Evolutionary conservation across 2,113 vertebrate genomes (phyloP).

Genomic region (Chitala chitala): DNA sequence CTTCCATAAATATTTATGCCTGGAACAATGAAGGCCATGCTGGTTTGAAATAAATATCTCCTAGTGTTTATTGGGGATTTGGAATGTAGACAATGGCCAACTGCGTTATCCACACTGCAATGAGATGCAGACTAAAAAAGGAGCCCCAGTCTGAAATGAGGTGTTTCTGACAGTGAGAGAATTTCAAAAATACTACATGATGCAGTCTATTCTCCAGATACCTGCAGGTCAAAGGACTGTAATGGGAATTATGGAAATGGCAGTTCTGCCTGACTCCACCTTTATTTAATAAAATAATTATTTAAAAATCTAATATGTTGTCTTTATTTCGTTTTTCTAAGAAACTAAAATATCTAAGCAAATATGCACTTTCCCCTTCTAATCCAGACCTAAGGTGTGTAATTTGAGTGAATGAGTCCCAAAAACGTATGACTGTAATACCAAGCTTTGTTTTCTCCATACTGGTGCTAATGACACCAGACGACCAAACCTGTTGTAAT

Average conservation of each 20-base stretch:
- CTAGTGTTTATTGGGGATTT: not conserved
- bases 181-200: not conserved
- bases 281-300: too few species aligned
- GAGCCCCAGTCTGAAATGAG: not conserved
- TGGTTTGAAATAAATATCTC: slow-evolving; percentile 15
- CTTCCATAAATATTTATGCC: slow-evolving; percentile 24
- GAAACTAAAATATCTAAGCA: too few species aligned
- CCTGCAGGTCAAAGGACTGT: not conserved
- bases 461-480: too few species aligned
- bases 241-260: not conserved
- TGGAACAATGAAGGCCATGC: not conserved
- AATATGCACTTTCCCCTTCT: too few species aligned
- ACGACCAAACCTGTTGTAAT: too few species aligned
- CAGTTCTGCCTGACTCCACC: not conserved
- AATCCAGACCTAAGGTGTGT: too few species aligned
- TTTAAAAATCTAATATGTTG: too few species aligned
- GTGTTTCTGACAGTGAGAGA: not conserved
- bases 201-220: not conserved
- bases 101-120: not conserved
- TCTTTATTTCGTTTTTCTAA: too few species aligned
- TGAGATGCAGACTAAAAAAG: not conserved
- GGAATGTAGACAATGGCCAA: not conserved
- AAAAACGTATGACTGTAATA: too few species aligned
- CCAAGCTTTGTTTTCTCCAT: too few species aligned
- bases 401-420: too few species aligned